These are phyloP conservation scores for Drosophila bocki DNA, from an alignment of 1,140 invertebrate genomes.

Conservation along the genomic window DNA sequence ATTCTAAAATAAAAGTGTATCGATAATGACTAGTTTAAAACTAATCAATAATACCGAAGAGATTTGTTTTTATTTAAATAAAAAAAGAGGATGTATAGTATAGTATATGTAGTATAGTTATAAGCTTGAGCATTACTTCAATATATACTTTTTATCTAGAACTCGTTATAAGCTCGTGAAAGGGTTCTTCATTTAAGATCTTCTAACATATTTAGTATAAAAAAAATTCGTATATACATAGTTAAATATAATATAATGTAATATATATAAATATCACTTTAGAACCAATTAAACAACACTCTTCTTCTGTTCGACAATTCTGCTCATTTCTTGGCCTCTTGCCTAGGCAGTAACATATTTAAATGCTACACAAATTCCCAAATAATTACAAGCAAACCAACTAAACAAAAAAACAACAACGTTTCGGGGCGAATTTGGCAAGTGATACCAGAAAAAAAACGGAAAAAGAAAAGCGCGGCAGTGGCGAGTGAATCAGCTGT, in stretches of 20 bases:
- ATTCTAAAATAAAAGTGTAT: not conserved
- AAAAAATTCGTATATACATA: too few species aligned
- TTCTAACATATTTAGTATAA: too few species aligned
- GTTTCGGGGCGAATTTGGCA: conserved; percentile 34
- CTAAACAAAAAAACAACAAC: conserved; percentile 4
- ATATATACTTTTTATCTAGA: too few species aligned
- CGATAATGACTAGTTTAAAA: not conserved
- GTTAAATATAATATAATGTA: not conserved
- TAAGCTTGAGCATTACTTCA: too few species aligned
- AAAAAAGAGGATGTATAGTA: too few species aligned
- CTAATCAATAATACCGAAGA: not conserved
- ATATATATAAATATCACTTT: not conserved
- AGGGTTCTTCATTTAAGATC: too few species aligned
- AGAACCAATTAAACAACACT: conserved; percentile 8
- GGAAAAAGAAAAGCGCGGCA: conserved; percentile 13
- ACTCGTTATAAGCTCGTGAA: too few species aligned
- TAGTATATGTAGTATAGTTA: too few species aligned
- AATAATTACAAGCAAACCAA: conserved; percentile 36
- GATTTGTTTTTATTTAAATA: not conserved
- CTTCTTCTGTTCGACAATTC: conserved; percentile 11
- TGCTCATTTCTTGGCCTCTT: conserved; percentile 24
- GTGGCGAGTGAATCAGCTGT: conserved; percentile 61
- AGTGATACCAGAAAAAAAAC: not conserved
- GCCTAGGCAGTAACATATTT: conserved; percentile 31
- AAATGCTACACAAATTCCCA: conserved; percentile 31